Base-by-base conservation (phyloP, 1,140 invertebrate genomes). In the Patella vulgata region DNA sequence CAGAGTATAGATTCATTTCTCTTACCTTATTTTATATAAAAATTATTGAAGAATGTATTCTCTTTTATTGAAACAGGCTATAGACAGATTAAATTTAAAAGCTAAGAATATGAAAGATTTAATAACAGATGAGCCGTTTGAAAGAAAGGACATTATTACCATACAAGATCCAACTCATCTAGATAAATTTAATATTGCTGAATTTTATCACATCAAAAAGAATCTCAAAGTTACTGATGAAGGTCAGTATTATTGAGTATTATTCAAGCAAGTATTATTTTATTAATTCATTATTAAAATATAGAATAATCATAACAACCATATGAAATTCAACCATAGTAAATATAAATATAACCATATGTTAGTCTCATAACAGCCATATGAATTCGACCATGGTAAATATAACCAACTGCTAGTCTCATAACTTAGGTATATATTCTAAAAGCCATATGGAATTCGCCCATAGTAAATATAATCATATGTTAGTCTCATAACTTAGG, bases 81-180 rank as follows among this genome's bases (percentile, higher is more conserved):
- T 99, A 51, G 96, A 99, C 80, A 93, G 98, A 73, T 87, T 99
- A 2, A 99, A 99, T 81, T 90, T 99, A 43, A 99, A 99, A 85
- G 88, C 91, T 19, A 92, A 92, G 70, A 95, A 95, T 81, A 96
- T 93, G 89, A 96, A 92, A 82, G 98, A 99, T 86, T 88, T 99
- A 23, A 84, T 99, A 12, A 92, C 89, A 73, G 96, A 99, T 85
- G 89, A 92, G 72, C 89, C 94, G 12, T 99, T 99, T 82, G 86
- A 88, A n/a, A 88, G 94, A 68, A 91, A 89, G 78, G 97, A 99
- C 83, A 89, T 99, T 9, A 97, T 99, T 52, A 92, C 90, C 1
- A 89, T 99, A 76, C 97, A 81, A 77, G 93, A 99, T 86, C 96
- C 97, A 9, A 89, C 88, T 44, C 89, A 97, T 85, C 87, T 97